A percentile compares a stretch with the other conserved stretches of the same genome.
Conservation (phyloP, 1,140 invertebrate genomes). For the Diorhabda sublineata region DNA sequence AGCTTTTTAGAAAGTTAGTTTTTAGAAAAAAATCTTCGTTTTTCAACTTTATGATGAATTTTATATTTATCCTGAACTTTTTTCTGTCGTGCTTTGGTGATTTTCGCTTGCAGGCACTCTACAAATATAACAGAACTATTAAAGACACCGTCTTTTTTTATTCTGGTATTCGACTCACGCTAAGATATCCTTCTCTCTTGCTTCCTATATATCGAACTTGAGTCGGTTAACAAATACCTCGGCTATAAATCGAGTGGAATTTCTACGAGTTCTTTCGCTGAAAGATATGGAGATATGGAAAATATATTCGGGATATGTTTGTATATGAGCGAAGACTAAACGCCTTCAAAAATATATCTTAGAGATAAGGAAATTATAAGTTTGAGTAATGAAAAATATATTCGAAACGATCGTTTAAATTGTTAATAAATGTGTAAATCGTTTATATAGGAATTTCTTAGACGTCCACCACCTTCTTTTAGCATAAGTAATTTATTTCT, state of each 20-base stretch:
- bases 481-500: too few relatives aligned
- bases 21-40: too few relatives aligned
- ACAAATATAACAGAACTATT: constrained; percentile 9
- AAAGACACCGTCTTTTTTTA: constrained; percentile 9
- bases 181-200: constrained; percentile 9
- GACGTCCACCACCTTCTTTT: too few relatives aligned
- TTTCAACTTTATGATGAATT: too few relatives aligned
- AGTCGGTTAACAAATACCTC: constrained; percentile 14
- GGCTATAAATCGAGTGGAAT: constrained; percentile 5
- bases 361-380: not conserved
- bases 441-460: too few relatives aligned
- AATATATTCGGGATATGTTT: not conserved
- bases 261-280: constrained; percentile 1
- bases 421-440: too few relatives aligned
- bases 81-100: too few relatives aligned
- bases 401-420: not conserved
- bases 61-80: too few relatives aligned
- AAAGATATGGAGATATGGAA: not conserved
- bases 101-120: not conserved
- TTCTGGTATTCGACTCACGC: constrained; percentile 9
- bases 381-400: not conserved
- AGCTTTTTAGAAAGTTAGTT: too few relatives aligned
- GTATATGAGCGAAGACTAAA: not conserved
- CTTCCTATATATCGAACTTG: constrained; percentile 9
- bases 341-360: not conserved